These are phyloP conservation scores for Actias luna DNA, from an alignment of 2,888 invertebrate species.

Conservation along the genomic window DNA sequence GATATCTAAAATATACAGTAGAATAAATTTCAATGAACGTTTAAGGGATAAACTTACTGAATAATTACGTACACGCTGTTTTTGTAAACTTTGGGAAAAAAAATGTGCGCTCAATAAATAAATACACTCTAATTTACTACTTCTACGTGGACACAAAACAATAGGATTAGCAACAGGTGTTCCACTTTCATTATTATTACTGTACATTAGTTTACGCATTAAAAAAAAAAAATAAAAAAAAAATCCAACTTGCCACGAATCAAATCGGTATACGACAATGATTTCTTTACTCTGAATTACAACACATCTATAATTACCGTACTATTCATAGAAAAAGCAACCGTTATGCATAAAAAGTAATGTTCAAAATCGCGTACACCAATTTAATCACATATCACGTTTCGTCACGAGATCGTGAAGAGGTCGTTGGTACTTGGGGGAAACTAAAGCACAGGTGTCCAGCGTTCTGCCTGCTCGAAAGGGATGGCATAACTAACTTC, in stretches of 20 bases:
- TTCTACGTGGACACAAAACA: slow-evolving; percentile 55
- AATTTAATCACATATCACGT: slow-evolving; percentile 49
- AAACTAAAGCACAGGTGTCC: slow-evolving; percentile 83
- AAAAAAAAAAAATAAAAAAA: slow-evolving; percentile 54
- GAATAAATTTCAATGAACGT: neutral
- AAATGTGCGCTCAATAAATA: slow-evolving; percentile 18
- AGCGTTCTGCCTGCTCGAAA: slow-evolving; percentile 70
- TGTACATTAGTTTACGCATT: slow-evolving; percentile 76
- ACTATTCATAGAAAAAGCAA: slow-evolving; percentile 34
- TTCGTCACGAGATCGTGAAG: slow-evolving; percentile 52
- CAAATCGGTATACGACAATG: slow-evolving; percentile 81
- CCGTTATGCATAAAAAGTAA: slow-evolving; percentile 36
- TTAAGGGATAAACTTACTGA: neutral
- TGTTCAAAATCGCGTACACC: slow-evolving; percentile 41
- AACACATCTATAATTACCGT: slow-evolving; percentile 66
- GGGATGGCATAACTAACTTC: slow-evolving; percentile 49
- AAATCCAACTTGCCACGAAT: slow-evolving; percentile 71
- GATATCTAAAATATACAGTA: neutral
- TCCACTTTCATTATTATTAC: slow-evolving; percentile 72
- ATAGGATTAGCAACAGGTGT: slow-evolving; percentile 76
- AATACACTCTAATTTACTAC: slow-evolving; percentile 50
- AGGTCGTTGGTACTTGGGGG: slow-evolving; percentile 82
- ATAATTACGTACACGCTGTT: neutral
- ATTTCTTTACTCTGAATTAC: slow-evolving; percentile 74
- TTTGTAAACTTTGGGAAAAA: neutral